Conservation (phyloP, 37 sponge, comb jelly and placozoan species). For the Beroe ovata region DNA sequence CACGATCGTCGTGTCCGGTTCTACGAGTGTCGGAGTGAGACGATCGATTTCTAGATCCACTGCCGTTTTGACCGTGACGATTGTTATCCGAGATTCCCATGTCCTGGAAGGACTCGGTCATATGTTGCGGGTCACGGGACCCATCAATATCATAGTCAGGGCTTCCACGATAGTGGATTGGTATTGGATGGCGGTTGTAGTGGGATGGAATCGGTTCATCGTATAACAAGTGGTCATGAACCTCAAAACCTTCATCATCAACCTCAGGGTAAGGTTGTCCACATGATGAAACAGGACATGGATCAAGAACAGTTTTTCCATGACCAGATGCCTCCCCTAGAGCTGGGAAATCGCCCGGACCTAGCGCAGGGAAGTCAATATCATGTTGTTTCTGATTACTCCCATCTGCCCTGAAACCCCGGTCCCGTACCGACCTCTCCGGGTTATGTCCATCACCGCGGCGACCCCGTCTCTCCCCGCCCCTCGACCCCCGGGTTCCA, state of each 20-base stretch:
- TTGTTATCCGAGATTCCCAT: not conserved
- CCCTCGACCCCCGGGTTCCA: not conserved
- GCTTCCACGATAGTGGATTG: not conserved
- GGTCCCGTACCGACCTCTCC: not conserved
- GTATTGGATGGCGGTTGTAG: not conserved
- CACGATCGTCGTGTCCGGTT: too few relatives aligned
- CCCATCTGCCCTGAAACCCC: not conserved
- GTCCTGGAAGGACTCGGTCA: not conserved
- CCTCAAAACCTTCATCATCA: constrained; percentile 56
- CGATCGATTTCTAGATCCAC: too few relatives aligned
- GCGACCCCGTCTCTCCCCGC: not conserved
- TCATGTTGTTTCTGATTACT: not conserved
- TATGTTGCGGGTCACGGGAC: not conserved
- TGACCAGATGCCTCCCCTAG: not conserved
- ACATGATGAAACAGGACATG: not conserved
- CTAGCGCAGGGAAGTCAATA: constrained; percentile 36
- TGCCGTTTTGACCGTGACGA: too few relatives aligned
- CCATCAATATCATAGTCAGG: not conserved
- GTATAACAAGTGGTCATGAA: constrained; percentile 59
- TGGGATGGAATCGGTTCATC: constrained; percentile 17
- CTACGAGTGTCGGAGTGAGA: too few relatives aligned
- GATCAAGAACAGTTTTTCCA: not conserved
- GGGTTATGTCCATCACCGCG: not conserved
- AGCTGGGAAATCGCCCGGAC: constrained; percentile 7
- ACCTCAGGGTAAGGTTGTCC: not conserved